Percentiles rank a stretch among this genome's conserved stretches.
Conservation (phyloP, 2,113 vertebrate genomes). For the Callionymus lyra region DNA sequence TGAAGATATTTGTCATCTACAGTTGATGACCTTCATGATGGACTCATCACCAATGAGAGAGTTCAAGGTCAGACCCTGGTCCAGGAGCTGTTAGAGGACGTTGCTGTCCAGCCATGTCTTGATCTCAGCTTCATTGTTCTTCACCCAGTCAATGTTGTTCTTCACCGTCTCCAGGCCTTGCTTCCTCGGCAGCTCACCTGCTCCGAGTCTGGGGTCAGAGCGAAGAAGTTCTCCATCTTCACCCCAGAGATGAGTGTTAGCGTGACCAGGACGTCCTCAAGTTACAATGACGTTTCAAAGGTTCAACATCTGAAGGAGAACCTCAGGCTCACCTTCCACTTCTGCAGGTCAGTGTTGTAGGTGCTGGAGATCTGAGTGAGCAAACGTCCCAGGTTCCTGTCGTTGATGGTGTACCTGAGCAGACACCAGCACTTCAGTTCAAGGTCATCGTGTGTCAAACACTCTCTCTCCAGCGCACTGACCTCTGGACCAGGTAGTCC, state of each 20-base stretch:
- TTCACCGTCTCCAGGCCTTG: slow-evolving; percentile 83
- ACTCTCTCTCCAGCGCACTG: slow-evolving; percentile 49
- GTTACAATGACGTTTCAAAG: not conserved
- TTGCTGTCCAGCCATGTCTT: slow-evolving; percentile 62
- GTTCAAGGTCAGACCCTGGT: no score
- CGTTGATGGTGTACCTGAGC: slow-evolving; percentile 80
- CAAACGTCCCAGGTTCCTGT: slow-evolving; percentile 78
- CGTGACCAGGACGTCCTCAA: no score
- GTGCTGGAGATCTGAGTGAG: slow-evolving; percentile 68
- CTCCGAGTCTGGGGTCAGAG: slow-evolving; percentile 78
- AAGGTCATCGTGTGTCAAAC: not conserved
- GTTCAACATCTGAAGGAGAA: no score
- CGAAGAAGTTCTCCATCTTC: slow-evolving; percentile 89
- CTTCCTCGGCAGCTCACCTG: slow-evolving; percentile 75
- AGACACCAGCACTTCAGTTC: slow-evolving; percentile 10
- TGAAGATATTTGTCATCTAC: no score
- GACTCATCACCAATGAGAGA: not conserved
- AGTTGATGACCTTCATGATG: not conserved
- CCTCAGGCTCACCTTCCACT: slow-evolving; percentile 78
- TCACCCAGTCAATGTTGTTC: slow-evolving; percentile 85
- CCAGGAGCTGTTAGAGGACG: not conserved
- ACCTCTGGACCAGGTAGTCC: slow-evolving; percentile 86
- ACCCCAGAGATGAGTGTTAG: no score
- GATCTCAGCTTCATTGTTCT: slow-evolving; percentile 68
- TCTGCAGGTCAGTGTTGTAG: slow-evolving; percentile 81